These are phyloP conservation scores for Neomonachus schauinslandi DNA, from an alignment of 2,113 vertebrate genomes.

Conservation along the genomic window DNA sequence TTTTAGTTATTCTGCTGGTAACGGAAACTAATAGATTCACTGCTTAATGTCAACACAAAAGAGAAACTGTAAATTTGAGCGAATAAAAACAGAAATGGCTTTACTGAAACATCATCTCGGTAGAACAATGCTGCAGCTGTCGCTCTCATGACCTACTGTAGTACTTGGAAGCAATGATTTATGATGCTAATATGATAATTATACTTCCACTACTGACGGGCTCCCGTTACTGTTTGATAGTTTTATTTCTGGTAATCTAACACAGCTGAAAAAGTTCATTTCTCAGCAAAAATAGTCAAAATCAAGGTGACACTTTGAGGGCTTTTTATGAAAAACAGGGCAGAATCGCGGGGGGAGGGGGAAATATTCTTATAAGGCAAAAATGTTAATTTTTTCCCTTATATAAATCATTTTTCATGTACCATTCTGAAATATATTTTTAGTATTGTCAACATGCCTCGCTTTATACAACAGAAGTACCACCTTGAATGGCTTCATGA, in stretches of 20 bases:
- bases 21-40: constrained; percentile 38
- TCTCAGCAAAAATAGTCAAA: constrained; percentile 38
- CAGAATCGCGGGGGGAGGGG: neutral
- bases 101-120: neutral
- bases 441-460: neutral
- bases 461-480: neutral
- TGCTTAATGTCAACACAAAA: constrained; percentile 47
- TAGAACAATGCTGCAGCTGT: constrained; percentile 26
- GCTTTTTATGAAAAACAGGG: constrained; percentile 14
- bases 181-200: constrained; percentile 45
- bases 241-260: constrained; percentile 55
- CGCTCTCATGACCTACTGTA: neutral
- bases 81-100: constrained; percentile 55
- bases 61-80: constrained; percentile 32
- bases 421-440: neutral
- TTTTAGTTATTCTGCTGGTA: constrained; percentile 33
- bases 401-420: neutral
- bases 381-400: neutral
- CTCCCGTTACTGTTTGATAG: neutral
- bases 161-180: constrained; percentile 15
- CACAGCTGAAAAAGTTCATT: constrained; percentile 17
- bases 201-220: neutral
- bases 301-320: neutral
- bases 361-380: neutral
- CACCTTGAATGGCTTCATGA: neutral